Conservation (phyloP, 2,113 vertebrate species). For the Alectura lathami region DNA sequence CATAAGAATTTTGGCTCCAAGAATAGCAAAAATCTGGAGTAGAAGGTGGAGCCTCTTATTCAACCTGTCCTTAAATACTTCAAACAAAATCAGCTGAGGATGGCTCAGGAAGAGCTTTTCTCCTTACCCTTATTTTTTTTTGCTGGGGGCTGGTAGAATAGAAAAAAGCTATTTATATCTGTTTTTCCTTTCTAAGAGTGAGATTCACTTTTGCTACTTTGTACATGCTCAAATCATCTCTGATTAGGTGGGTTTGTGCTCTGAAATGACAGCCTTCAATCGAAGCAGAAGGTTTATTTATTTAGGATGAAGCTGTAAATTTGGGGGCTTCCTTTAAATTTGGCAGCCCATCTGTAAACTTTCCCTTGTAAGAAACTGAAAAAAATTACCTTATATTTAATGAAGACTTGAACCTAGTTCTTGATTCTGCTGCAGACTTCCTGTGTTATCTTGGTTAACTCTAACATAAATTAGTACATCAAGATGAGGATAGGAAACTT, state of each 20-base stretch:
- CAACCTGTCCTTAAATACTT: conserved; percentile 16
- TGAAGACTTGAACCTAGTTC: not conserved
- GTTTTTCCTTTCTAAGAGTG: not conserved
- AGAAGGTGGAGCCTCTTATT: conserved; percentile 24
- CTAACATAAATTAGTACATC: not conserved
- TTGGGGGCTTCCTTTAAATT: not conserved
- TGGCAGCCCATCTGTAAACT: not conserved
- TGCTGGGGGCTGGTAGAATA: not conserved
- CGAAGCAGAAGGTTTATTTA: not conserved
- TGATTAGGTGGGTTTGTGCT: not conserved
- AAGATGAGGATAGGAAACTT: not conserved
- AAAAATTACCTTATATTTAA: not conserved
- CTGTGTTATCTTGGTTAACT: not conserved
- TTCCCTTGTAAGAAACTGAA: not conserved
- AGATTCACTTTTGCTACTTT: not conserved
- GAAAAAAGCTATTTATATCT: not conserved
- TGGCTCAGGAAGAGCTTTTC: not conserved
- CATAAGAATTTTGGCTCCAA: conserved; percentile 51
- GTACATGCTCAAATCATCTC: not conserved
- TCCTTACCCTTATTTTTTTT: not conserved
- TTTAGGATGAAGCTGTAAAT: not conserved
- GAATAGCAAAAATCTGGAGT: conserved; percentile 40
- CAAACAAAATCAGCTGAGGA: not conserved
- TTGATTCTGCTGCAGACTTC: not conserved
- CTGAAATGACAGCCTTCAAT: not conserved